These are phyloP conservation scores for Linnaemya tessellans DNA, from an alignment of 2,888 invertebrate species.

Conservation along the genomic window DNA sequence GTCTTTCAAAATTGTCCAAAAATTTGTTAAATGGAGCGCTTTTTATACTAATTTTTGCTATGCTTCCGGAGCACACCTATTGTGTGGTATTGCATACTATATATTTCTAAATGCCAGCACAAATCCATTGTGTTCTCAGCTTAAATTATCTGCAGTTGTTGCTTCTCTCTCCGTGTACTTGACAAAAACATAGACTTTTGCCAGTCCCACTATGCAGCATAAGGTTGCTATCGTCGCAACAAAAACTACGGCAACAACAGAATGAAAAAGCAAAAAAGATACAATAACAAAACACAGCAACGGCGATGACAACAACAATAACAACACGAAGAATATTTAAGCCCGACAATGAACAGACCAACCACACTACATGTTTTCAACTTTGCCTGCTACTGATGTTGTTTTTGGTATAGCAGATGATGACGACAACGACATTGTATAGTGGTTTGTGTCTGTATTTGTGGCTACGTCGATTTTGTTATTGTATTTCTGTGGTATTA, in stretches of 20 bases:
- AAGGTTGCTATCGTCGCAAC: conserved; percentile 64
- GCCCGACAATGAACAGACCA: conserved; percentile 38
- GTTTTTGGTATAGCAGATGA: conserved; percentile 52
- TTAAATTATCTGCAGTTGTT: too few relatives aligned
- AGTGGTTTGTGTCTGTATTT: conserved; percentile 32
- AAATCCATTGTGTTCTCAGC: too few relatives aligned
- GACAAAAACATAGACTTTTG: too few relatives aligned
- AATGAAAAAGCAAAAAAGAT: conserved; percentile 26
- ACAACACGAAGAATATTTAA: conserved; percentile 53
- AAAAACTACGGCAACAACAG: conserved; percentile 55
- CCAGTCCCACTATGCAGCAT: conserved; percentile 35
- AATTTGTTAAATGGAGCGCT: too few relatives aligned
- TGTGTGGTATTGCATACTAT: too few relatives aligned
- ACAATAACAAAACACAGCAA: conserved; percentile 60
- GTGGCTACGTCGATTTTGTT: conserved; percentile 43
- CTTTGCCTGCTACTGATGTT: conserved; percentile 38
- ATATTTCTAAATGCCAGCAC: too few relatives aligned
- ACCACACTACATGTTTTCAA: conserved; percentile 66
- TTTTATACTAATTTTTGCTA: too few relatives aligned
- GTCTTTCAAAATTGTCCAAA: too few relatives aligned
- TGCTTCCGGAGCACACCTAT: too few relatives aligned
- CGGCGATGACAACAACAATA: conserved; percentile 51
- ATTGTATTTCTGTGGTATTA: conserved; percentile 61
- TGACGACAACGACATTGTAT: conserved; percentile 63
- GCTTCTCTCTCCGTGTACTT: too few relatives aligned